Conservation (phyloP, 2,888 invertebrate genomes). For the Ochlodes sylvanus region DNA sequence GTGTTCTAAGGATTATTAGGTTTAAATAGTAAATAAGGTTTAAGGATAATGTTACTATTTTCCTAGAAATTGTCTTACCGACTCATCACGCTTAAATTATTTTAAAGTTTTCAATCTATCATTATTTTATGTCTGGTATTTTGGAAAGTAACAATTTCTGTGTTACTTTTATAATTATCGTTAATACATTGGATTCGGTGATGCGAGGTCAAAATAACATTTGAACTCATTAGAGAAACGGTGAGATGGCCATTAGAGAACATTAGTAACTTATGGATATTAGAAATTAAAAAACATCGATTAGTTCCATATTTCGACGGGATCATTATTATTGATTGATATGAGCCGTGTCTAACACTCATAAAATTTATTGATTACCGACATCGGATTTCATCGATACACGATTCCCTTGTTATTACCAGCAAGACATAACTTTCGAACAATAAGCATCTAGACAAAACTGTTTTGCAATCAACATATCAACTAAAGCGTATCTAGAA, state of each 20-base stretch:
- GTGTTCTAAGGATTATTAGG: no score
- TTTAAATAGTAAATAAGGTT: no score
- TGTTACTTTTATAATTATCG: constrained; percentile 6
- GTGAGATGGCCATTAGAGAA: constrained; percentile 38
- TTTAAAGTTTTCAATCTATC: no score
- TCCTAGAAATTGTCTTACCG: no score
- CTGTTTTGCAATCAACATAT: constrained; percentile 79
- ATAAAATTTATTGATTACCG: constrained; percentile 74
- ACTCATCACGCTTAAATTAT: no score
- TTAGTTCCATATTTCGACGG: constrained; percentile 78
- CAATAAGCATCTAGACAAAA: constrained; percentile 68
- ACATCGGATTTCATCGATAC: constrained; percentile 67
- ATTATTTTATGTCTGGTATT: no score
- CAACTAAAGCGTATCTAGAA: constrained; percentile 82
- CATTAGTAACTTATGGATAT: constrained; percentile 66
- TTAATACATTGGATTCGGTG: neutral
- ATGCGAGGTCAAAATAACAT: constrained; percentile 23
- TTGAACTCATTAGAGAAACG: constrained; percentile 35
- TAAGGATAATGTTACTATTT: no score
- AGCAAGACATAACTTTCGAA: constrained; percentile 71
- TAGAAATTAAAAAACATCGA: constrained; percentile 73
- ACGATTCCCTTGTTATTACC: constrained; percentile 66
- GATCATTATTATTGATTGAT: constrained; percentile 80
- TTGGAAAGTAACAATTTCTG: constrained; percentile 7
- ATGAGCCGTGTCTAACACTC: constrained; percentile 77